phyloP scores from a whole-genome alignment of 2,113 vertebrate species.

The Progne subis region DNA sequence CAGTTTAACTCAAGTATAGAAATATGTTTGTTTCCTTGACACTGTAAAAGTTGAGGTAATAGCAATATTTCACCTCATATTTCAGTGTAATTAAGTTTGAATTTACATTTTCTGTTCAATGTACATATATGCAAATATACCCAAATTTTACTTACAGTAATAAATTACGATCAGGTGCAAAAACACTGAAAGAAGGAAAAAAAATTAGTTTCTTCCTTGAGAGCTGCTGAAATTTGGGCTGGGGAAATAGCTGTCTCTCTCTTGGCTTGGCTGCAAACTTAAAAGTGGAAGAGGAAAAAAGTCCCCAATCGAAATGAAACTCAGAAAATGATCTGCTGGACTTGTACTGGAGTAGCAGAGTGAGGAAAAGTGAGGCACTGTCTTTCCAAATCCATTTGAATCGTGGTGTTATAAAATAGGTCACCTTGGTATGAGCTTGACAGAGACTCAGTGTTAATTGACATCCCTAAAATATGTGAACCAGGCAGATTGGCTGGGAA shows the following conservation, averaged over 20 bases:
- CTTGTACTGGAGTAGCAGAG: neutral
- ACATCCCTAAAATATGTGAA: neutral
- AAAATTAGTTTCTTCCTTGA: neutral
- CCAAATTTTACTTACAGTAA: neutral
- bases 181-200: neutral
- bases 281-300: neutral
- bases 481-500: neutral
- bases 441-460: neutral
- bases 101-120: neutral
- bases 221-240: neutral
- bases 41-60: neutral
- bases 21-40: neutral
- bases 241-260: neutral
- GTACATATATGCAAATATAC: neutral
- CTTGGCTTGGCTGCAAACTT: neutral
- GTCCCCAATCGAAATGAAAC: neutral
- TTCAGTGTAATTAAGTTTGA: slow-evolving; percentile 21
- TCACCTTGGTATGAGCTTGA: neutral
- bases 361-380: neutral
- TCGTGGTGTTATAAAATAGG: neutral
- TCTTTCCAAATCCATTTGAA: neutral
- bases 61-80: neutral
- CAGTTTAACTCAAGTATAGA: neutral
- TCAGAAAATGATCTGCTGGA: neutral
- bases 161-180: neutral